Base-by-base conservation (phyloP, 2,113 vertebrate genomes). In the Sclerurus mexicanus region DNA sequence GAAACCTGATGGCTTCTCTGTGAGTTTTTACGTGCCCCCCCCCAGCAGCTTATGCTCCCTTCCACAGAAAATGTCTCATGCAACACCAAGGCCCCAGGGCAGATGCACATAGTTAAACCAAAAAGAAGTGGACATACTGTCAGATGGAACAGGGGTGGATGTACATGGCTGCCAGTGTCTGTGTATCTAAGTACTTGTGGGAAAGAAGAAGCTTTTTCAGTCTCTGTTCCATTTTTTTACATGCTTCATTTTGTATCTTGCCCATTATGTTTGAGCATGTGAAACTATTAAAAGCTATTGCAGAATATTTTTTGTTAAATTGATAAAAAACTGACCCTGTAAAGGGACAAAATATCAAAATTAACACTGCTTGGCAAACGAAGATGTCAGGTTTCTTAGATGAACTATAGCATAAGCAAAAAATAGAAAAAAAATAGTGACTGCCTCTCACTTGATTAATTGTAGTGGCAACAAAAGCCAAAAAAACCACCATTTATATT, bases 401-500 rank as follows among this genome's bases (percentile, higher is more conserved):
- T 28, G 21, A 91, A 28, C 31, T 59, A 33, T 28, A 83, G 47
- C 42, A 76, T 31, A 73, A 93, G n/a, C 2, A 58, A 66, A 84
- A 63, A 37, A 10, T n/a, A 6, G 47, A 37, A 60, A 79, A 63
- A 49, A 25, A 33, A 19, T 21, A 24, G 71, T 39, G 49, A 76
- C 63, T 80, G 37, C 19, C 22, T 88, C 35, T 94, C 64, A 52
- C 72, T 93, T 96, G 93, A 96, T 97, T 97, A 97, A 96, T 85
- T 94, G 81, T 93, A 85, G 74, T 71, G 73, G 71, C 92, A 97
- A 97, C 66, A 96, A 90, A 85, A 93, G 53, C 81, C 49, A 46
- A 63, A 92, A 96, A 92, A 71, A 96, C 69, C 55, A 90, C 49
- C 72, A 93, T 94, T 97, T 93, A 88, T 94, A 90, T 78, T 96